Conservation (phyloP, 1,140 invertebrate species). For the Eurytemora carolleeae region DNA sequence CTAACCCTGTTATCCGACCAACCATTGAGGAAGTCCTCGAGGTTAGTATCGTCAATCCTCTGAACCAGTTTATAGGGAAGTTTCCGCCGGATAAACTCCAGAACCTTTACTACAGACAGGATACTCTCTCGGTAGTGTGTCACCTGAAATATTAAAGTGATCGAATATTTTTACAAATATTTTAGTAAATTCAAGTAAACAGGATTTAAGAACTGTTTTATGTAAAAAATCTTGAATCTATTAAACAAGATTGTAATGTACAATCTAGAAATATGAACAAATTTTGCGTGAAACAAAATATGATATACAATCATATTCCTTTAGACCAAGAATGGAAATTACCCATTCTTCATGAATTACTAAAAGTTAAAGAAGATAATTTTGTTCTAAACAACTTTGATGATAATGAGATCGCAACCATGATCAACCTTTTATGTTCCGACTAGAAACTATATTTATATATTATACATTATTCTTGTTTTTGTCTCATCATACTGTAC, state of each 20-base stretch:
- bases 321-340: no score
- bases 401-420: no score
- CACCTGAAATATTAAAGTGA: constrained; percentile 19
- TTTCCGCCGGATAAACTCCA: constrained; percentile 62
- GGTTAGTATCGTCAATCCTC: constrained; percentile 45
- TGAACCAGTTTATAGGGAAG: constrained; percentile 56
- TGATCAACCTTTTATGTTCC: no score
- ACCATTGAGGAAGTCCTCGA: constrained; percentile 56
- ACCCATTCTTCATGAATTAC: no score
- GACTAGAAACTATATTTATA: no score
- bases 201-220: constrained; percentile 14
- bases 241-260: neutral
- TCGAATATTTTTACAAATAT: neutral
- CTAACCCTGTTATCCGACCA: constrained; percentile 80
- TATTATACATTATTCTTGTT: no score
- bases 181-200: no score
- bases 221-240: neutral
- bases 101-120: constrained; percentile 1
- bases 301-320: no score
- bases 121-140: constrained; percentile 8
- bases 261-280: constrained; percentile 6
- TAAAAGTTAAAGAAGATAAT: no score
- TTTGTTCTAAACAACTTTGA: no score
- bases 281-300: no score
- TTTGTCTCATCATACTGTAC: no score